Evolutionary conservation across 2,113 vertebrate genomes (phyloP), one percentile per base, ranked within the genome.

Genomic region (Hipposideros armiger): DNA sequence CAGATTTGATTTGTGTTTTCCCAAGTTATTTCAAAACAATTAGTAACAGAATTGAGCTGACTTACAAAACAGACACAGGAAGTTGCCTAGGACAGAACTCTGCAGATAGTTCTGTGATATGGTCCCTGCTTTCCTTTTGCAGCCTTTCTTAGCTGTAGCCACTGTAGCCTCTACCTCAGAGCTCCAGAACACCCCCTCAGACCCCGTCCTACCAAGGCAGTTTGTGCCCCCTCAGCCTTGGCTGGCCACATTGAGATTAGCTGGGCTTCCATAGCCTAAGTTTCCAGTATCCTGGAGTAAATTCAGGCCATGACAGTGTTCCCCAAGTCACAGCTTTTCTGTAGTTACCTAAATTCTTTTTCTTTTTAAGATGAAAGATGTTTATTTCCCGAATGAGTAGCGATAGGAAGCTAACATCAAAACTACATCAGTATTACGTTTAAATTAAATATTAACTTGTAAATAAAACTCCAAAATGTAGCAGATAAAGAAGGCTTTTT

Each of bases 21-120:
- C 22, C 36, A 84, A 58, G 24, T 94, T 73, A 80, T 40, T 91
- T 93, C 69, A 76, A 96, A 90, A 73, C 66, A 90, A 82, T 45
- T 70, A 56, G 60, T 62, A 78, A 85, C 11, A 84, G 32, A 81
- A 69, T 9, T 90, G 66, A 78, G 94, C 70, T 17, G 42, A 66
- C 26, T 64, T 58, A 76, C 62, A 78, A 85, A 95, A 36, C 17
- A n/a, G 83, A 74, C n/a, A 11, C 24, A 28, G 52, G 54, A 91
- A 81, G 24, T 36, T 28, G 58, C 22, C 11, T 15, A 69, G 42
- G 30, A 62, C 9, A n/a, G 83, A 91, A 62, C 50, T 91, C 56
- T 84, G 17, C 32, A 40, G 70, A 84, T 10, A 15, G 42, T 47
- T 28, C 22, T 76, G 40, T 5, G 40, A 32, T 16, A 32, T 40